phyloP scores from a whole-genome alignment of 1,140 invertebrate species.

The Trichogramma pretiosum region DNA sequence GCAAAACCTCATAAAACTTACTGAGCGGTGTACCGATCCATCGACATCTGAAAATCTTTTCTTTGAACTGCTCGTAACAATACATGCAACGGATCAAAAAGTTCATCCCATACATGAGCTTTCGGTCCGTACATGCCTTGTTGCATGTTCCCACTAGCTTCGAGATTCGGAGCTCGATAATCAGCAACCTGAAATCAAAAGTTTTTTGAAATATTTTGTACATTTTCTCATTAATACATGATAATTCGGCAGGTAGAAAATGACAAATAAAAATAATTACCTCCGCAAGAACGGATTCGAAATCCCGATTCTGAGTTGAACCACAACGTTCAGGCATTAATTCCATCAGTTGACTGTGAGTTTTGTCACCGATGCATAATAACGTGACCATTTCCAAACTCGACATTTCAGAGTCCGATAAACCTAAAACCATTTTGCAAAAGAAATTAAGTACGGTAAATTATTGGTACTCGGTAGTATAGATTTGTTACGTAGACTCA shows the following conservation, averaged over 20 bases:
- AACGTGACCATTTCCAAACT: slow-evolving; percentile 87
- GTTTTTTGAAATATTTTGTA: too few relatives aligned
- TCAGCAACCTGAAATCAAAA: slow-evolving; percentile 55
- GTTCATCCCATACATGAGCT: slow-evolving; percentile 77
- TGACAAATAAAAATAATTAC: too few relatives aligned
- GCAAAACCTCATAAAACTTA: slow-evolving; percentile 44
- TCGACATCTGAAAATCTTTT: slow-evolving; percentile 85
- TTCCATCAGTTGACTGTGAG: slow-evolving; percentile 90
- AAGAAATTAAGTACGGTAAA: not conserved
- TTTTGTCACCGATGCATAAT: slow-evolving; percentile 87
- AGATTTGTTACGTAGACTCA: too few relatives aligned
- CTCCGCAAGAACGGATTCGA: slow-evolving; percentile 74
- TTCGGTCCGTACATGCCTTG: slow-evolving; percentile 92
- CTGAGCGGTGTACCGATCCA: slow-evolving; percentile 83
- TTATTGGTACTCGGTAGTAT: not conserved
- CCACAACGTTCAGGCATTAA: slow-evolving; percentile 91
- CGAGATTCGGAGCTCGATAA: slow-evolving; percentile 69
- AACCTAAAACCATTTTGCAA: slow-evolving; percentile 29
- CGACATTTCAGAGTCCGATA: slow-evolving; percentile 52
- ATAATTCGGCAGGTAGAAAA: too few relatives aligned
- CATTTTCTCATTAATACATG: not conserved
- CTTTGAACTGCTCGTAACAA: slow-evolving; percentile 82
- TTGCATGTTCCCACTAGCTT: slow-evolving; percentile 74
- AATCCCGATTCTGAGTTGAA: slow-evolving; percentile 79
- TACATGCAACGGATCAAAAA: slow-evolving; percentile 92